Conservation (phyloP, 1,140 invertebrate species). For the Polypedilum vanderplanki region DNA sequence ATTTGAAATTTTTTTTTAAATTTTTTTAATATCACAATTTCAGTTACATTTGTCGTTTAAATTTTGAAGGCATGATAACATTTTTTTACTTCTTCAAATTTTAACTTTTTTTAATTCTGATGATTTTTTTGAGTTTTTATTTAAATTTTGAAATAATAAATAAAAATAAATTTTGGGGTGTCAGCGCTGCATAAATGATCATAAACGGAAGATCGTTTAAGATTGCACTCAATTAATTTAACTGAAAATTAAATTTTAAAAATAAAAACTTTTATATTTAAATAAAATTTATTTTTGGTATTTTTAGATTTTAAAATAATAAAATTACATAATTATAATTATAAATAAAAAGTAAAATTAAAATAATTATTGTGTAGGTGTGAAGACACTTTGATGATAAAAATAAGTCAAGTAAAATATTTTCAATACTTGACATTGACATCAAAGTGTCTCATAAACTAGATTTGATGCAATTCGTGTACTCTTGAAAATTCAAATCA, state of each 20-base stretch:
- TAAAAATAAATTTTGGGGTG: slow-evolving; percentile 29
- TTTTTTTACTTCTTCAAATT: slow-evolving; percentile 27
- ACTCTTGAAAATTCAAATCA: not conserved
- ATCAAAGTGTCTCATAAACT: not conserved
- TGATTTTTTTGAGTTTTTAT: not conserved
- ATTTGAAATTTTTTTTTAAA: slow-evolving; percentile 22
- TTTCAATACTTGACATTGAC: not conserved
- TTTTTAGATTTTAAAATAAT: not conserved
- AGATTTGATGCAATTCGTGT: slow-evolving; percentile 11
- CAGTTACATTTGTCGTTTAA: slow-evolving; percentile 32
- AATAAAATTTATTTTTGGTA: too few species aligned
- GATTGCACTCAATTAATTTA: not conserved
- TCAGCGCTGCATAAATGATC: not conserved
- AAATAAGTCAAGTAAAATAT: not conserved
- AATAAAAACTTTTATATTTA: too few species aligned
- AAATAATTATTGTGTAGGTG: not conserved
- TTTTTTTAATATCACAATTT: slow-evolving; percentile 31
- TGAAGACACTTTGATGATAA: not conserved
- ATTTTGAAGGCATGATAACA: slow-evolving; percentile 31
- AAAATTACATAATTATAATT: not conserved
- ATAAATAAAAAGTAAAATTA: slow-evolving; percentile 27
- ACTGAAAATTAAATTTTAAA: slow-evolving; percentile 15
- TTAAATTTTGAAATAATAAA: slow-evolving; percentile 27
- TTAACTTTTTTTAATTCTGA: slow-evolving; percentile 15
- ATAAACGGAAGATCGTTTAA: slow-evolving; percentile 2